Percentiles rank a stretch among this genome's conserved stretches.
Conservation (phyloP, 37 sponge, comb jelly and placozoan genomes). For the Beroe ovata region DNA sequence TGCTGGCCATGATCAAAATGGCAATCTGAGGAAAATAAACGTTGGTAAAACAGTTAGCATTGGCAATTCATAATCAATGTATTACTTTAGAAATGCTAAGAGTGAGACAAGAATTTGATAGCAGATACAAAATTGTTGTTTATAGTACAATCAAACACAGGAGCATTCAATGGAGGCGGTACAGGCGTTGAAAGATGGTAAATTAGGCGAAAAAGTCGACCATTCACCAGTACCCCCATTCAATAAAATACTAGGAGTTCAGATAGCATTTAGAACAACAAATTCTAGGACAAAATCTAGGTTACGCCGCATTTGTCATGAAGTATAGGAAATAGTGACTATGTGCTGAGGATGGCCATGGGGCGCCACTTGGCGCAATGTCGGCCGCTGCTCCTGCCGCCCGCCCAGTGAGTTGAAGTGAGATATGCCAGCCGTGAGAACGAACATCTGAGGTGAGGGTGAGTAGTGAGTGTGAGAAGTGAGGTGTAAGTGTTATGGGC, state of each 20-base stretch:
- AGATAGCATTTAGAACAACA: too few relatives aligned
- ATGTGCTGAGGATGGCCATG: neutral
- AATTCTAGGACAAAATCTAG: too few relatives aligned
- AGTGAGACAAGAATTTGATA: too few relatives aligned
- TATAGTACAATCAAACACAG: too few relatives aligned
- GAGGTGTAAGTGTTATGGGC: too few relatives aligned
- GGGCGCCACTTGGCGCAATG: neutral
- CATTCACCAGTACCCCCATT: neutral
- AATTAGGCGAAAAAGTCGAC: neutral
- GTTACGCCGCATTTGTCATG: too few relatives aligned
- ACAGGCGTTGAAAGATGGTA: too few relatives aligned
- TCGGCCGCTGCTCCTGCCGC: too few relatives aligned
- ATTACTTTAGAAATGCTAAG: neutral
- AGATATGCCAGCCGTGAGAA: neutral
- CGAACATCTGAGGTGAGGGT: conserved; percentile 1
- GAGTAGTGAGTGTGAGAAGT: neutral
- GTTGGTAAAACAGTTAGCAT: too few relatives aligned
- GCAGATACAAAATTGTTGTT: too few relatives aligned
- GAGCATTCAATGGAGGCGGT: too few relatives aligned
- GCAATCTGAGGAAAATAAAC: conserved; percentile 18
- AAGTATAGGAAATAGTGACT: neutral
- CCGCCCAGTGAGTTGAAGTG: neutral
- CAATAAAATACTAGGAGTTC: neutral
- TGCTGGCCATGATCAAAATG: conserved; percentile 52
- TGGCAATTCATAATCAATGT: neutral